Evolutionary conservation across 1,140 invertebrate species (phyloP), one percentile per base, ranked within the genome.

Genomic region (Pseudobourletiella spinata): DNA sequence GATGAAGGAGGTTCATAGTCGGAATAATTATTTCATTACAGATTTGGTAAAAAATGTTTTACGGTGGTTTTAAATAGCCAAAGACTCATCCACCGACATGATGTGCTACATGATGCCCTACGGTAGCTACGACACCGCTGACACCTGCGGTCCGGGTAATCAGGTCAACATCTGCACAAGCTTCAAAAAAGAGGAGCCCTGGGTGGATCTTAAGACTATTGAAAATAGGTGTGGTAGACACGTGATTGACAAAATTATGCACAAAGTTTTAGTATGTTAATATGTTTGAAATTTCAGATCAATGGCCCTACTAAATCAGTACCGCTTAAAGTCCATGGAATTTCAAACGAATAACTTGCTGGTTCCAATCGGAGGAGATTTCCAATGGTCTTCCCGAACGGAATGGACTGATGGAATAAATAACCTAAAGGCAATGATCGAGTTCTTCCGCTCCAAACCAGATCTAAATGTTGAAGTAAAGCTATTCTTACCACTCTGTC

Each of bases 51-150:
- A n/a, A n/a, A n/a, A n/a, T n/a, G n/a, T n/a, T n/a, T n/a, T n/a
- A n/a, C n/a, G n/a, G n/a, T n/a, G n/a, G n/a, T n/a, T n/a, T n/a
- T n/a, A n/a, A n/a, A n/a, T n/a, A 88, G 94, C 90, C 78, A 78
- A 77, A 35, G 76, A 78, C 20, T 87, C 85, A 0, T 79, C 79
- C 11, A 89, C 84, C 0, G 91, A 95, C 66, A 84, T 98, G 22
- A 85, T 96, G 55, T 95, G 93, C 6, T 95, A 99, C 71, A 84
- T 98, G 82, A 96, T 98, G 91, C 96, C 96, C 11, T 99, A 98
- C 76, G 98, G 97, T 75, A 93, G 89, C 42, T 99, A 99, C 72
- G 95, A 97, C 74, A 82, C 98, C 11, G 95, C 95, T 3, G 95
- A 98, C 72, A 94, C 95, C 0, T 99, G 96, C 77, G 96, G 96